phyloP scores from a whole-genome alignment of 2,888 invertebrate species.

The Lasioglossum marginatum region DNA sequence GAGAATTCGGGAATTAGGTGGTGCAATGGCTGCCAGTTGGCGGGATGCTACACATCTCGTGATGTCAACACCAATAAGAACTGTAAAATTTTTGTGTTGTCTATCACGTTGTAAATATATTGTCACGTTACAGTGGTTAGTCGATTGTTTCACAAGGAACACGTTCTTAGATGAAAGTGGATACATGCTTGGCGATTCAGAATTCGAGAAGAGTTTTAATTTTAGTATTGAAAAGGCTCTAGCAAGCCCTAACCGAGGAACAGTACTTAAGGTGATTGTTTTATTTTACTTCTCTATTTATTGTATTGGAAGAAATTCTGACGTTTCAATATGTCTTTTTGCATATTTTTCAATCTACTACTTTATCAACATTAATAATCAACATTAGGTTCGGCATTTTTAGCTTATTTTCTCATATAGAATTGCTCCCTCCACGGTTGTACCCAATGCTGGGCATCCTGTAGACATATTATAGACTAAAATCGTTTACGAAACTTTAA shows the following conservation, averaged over 20 bases:
- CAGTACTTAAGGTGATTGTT: constrained; percentile 88
- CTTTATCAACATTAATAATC: neutral
- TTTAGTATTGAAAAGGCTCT: constrained; percentile 93
- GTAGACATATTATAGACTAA: too few relatives aligned
- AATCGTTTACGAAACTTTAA: too few relatives aligned
- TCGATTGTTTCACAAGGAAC: constrained; percentile 92
- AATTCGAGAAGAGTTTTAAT: constrained; percentile 92
- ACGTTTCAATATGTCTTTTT: too few relatives aligned
- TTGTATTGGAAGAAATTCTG: neutral
- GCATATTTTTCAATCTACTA: neutral
- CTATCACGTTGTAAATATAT: constrained; percentile 93
- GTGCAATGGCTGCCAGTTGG: constrained; percentile 90
- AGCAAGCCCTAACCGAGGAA: constrained; percentile 89
- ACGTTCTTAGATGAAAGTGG: constrained; percentile 93
- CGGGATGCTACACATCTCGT: constrained; percentile 95
- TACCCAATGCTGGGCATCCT: too few relatives aligned
- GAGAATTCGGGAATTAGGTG: constrained; percentile 92
- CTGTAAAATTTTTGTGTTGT: constrained; percentile 94
- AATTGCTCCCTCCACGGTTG: too few relatives aligned
- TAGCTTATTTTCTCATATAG: too few relatives aligned
- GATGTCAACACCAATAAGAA: constrained; percentile 92
- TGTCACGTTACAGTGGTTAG: constrained; percentile 93
- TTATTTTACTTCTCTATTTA: neutral
- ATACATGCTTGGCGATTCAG: constrained; percentile 90
- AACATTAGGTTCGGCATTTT: too few relatives aligned